These are phyloP conservation scores for Eupithecia abbreviata DNA, from an alignment of 2,888 invertebrate species.

Conservation along the genomic window DNA sequence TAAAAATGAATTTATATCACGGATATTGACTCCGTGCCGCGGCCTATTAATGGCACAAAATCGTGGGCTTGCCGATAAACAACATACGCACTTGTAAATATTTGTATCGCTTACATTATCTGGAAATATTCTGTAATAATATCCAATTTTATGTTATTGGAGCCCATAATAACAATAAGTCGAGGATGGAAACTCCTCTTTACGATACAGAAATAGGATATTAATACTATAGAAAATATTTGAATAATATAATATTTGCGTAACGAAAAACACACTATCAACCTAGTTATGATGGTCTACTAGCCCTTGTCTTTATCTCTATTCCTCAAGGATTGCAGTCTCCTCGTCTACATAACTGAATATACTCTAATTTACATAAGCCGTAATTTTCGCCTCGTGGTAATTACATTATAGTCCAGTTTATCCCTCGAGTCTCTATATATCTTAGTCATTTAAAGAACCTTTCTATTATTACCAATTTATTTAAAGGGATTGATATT, in stretches of 20 bases:
- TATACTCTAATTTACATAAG: slow-evolving; percentile 47
- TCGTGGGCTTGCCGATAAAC: slow-evolving; percentile 31
- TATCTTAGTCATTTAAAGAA: slow-evolving; percentile 36
- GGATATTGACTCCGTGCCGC: slow-evolving; percentile 52
- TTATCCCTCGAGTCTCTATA: slow-evolving; percentile 37
- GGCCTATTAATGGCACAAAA: slow-evolving; percentile 38
- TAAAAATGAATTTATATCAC: slow-evolving; percentile 57
- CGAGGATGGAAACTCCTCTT: slow-evolving; percentile 3
- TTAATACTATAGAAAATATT: background rate
- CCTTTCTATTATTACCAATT: slow-evolving; percentile 45
- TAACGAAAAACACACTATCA: background rate
- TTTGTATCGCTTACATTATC: slow-evolving; percentile 34
- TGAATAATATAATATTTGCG: background rate
- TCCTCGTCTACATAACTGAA: slow-evolving; percentile 42
- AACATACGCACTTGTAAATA: slow-evolving; percentile 36
- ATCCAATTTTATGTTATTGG: slow-evolving; percentile 22
- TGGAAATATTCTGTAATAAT: slow-evolving; percentile 30
- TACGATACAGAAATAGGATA: slow-evolving; percentile 2
- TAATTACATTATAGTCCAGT: slow-evolving; percentile 31
- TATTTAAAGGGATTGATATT: slow-evolving; percentile 29
- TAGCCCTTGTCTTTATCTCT: slow-evolving; percentile 40
- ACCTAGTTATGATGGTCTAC: slow-evolving; percentile 16
- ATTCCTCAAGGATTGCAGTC: slow-evolving; percentile 34
- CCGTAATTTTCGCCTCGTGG: slow-evolving; percentile 43
- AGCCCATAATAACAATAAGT: slow-evolving; percentile 21